These are phyloP conservation scores for Stictocephala bisonia DNA, from an alignment of 2,888 invertebrate species.

Conservation along the genomic window DNA sequence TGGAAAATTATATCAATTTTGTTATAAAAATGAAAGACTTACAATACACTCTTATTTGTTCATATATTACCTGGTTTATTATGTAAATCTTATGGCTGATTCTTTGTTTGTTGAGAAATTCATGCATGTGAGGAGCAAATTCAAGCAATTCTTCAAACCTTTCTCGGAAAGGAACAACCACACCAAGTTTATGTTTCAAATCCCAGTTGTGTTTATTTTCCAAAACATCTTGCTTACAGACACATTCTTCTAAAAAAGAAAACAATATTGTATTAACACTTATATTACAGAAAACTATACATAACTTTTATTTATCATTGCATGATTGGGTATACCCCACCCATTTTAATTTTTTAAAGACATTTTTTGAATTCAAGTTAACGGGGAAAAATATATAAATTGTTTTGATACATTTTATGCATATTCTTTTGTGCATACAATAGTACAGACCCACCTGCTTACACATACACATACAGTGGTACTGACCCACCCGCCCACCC, in stretches of 20 bases:
- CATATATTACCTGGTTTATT: conserved; percentile 85
- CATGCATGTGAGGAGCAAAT: conserved; percentile 90
- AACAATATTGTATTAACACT: no score
- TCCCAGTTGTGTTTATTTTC: conserved; percentile 28
- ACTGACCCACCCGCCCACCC: no score
- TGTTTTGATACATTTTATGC: no score
- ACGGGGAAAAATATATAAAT: no score
- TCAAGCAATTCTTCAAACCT: conserved; percentile 94
- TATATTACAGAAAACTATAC: conserved; percentile 58
- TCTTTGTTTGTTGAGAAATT: conserved; percentile 82
- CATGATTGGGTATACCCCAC: neutral
- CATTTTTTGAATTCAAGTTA: no score
- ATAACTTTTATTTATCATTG: conserved; percentile 7
- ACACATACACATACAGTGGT: no score
- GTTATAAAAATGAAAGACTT: no score
- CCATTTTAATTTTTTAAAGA: no score
- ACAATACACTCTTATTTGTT: no score
- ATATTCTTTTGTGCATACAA: no score
- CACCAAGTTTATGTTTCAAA: conserved; percentile 74
- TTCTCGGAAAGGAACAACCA: conserved; percentile 95
- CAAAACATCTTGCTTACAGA: conserved; percentile 50
- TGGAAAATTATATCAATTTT: no score
- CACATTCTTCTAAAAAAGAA: conserved; percentile 50
- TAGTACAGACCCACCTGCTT: no score
- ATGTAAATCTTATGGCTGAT: conserved; percentile 87